These are phyloP conservation scores for Sparidentex hasta DNA, from an alignment of 2,797 vertebrate species.

Conservation along the genomic window DNA sequence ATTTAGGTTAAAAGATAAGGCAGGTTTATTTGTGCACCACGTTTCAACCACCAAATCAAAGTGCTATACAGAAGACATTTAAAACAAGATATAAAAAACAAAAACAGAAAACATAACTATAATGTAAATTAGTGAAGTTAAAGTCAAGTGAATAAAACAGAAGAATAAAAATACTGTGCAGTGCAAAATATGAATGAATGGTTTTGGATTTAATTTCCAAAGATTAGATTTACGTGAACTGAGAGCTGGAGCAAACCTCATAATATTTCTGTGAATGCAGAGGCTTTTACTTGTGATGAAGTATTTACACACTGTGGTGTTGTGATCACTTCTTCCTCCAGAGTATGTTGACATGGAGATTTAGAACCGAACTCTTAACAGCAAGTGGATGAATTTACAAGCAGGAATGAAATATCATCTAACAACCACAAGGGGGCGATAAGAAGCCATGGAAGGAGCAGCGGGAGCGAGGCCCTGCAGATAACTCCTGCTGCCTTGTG, in stretches of 20 bases:
- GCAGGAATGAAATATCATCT: not conserved
- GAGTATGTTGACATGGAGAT: not conserved
- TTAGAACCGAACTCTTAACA: not conserved
- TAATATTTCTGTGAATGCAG: not conserved
- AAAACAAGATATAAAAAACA: not conserved
- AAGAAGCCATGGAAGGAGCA: conserved; percentile 48
- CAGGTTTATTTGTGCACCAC: not conserved
- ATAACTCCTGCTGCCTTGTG: conserved; percentile 34
- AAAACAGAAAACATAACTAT: not conserved
- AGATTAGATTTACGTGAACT: not conserved
- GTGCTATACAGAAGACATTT: not conserved
- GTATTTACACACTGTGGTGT: not conserved
- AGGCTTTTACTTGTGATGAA: not conserved
- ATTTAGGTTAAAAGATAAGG: not conserved
- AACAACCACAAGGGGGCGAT: conserved; percentile 76
- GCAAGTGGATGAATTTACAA: not conserved
- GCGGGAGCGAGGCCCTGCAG: not conserved
- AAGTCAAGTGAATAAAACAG: too few species aligned
- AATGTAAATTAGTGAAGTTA: not conserved
- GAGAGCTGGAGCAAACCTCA: not conserved
- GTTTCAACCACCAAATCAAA: not conserved
- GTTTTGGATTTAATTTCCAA: not conserved
- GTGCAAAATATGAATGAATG: not conserved
- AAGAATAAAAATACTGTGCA: not conserved
- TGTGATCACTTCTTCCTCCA: not conserved